Percentiles rank a stretch among this genome's conserved stretches.
Evolutionary conservation across 2,888 invertebrate genomes (phyloP).

Genomic region (Amiota mariae): DNA sequence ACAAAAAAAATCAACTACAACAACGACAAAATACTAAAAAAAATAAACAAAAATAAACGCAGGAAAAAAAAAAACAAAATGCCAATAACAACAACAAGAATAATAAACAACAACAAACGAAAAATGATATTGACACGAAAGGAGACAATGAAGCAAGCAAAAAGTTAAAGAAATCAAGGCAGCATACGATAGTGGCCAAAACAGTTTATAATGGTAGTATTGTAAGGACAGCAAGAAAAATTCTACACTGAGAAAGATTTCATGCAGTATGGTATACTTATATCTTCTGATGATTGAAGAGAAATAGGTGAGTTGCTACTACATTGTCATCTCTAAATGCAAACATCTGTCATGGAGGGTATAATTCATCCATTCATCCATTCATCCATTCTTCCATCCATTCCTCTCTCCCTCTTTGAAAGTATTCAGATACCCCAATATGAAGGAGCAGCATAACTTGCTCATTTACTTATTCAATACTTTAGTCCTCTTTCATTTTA

Average conservation of each 20-base stretch:
- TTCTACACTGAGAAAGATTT: neutral
- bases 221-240: conserved; percentile 10
- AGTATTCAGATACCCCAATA: conserved; percentile 15
- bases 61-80: conserved; percentile 22
- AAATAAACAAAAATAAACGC: neutral
- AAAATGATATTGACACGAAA: neutral
- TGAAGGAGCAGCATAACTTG: neutral
- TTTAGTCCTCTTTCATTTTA: neutral
- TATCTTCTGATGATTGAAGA: no score
- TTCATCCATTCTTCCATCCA: conserved; percentile 18
- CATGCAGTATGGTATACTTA: no score
- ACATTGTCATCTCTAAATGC: no score
- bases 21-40: neutral
- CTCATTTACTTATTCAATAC: conserved; percentile 40
- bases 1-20: conserved; percentile 37
- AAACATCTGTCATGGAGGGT: conserved; percentile 3
- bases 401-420: conserved; percentile 2
- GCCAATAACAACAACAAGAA: conserved; percentile 30
- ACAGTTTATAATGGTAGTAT: neutral
- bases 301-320: no score
- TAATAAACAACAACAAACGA: neutral
- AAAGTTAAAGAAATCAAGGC: neutral
- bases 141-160: neutral
- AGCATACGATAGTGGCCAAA: conserved; percentile 25
- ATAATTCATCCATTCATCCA: conserved; percentile 20